Percentiles rank a stretch among this genome's conserved stretches.
Evolutionary conservation across 2,797 vertebrate genomes (phyloP).

Genomic region (Okamejei kenojei): DNA sequence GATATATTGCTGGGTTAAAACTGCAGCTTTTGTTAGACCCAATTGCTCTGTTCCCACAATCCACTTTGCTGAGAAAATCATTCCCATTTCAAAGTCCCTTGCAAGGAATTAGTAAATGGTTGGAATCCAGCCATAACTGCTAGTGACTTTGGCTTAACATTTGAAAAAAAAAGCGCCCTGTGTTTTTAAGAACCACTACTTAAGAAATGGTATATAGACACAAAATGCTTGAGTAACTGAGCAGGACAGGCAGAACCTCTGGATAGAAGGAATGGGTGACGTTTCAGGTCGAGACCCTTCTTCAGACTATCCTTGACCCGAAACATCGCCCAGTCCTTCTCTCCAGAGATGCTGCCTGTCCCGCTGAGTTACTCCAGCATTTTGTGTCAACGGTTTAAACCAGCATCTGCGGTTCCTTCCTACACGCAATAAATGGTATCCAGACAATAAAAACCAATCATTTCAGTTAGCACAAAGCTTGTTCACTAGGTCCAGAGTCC

Average conservation of each 20-base stretch:
- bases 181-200: background rate
- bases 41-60: conserved; percentile 81
- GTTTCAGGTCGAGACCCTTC: too few relatives aligned
- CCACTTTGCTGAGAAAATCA: conserved; percentile 80
- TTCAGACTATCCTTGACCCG: too few relatives aligned
- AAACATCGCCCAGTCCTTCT: too few relatives aligned
- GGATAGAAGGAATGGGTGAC: too few relatives aligned
- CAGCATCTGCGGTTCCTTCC: too few relatives aligned
- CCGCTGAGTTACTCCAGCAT: too few relatives aligned
- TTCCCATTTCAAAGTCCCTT: background rate
- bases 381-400: too few relatives aligned
- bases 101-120: background rate
- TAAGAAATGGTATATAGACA: too few relatives aligned
- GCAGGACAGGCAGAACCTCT: too few relatives aligned
- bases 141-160: background rate
- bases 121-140: conserved; percentile 19
- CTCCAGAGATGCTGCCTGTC: too few relatives aligned
- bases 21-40: conserved; percentile 67
- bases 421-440: background rate
- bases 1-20: conserved; percentile 73
- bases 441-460: background rate
- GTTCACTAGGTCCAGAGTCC: background rate
- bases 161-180: background rate
- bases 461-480: background rate
- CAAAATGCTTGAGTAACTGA: too few relatives aligned